These are phyloP conservation scores for Cebidichthys violaceus DNA, from an alignment of 2,113 vertebrate species.

Conservation along the genomic window DNA sequence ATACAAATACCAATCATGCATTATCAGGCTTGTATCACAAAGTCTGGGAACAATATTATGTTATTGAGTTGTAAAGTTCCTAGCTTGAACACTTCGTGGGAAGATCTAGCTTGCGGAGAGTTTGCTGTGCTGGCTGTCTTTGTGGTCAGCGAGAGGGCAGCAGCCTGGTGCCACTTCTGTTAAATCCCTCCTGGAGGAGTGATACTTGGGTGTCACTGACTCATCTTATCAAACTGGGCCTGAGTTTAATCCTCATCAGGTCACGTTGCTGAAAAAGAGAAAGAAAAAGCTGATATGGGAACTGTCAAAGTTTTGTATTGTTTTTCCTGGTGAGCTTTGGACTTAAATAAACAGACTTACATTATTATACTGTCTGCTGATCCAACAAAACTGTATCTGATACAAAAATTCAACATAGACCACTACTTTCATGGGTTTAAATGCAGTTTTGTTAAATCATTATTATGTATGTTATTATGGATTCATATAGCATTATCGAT, in stretches of 20 bases:
- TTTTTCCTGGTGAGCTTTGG: constrained; percentile 22
- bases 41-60: constrained; percentile 1
- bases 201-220: constrained; percentile 42
- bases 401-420: constrained; percentile 2
- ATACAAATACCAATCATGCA: neutral
- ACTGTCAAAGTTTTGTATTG: constrained; percentile 30
- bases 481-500: neutral
- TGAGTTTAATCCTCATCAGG: constrained; percentile 49
- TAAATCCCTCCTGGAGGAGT: constrained; percentile 38
- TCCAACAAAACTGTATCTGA: constrained; percentile 9
- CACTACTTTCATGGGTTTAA: constrained; percentile 1
- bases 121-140: constrained; percentile 36
- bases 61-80: neutral
- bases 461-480: neutral
- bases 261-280: constrained; percentile 19
- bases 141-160: constrained; percentile 54
- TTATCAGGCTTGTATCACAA: constrained; percentile 4
- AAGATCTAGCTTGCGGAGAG: constrained; percentile 22
- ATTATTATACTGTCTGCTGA: neutral
- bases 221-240: constrained; percentile 52
- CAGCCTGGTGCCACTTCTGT: constrained; percentile 43
- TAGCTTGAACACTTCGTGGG: constrained; percentile 8
- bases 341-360: constrained; percentile 15
- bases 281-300: neutral
- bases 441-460: constrained; percentile 2